These are phyloP conservation scores for Felis chaus DNA, from an alignment of 2,113 vertebrate genomes.

Conservation along the genomic window DNA sequence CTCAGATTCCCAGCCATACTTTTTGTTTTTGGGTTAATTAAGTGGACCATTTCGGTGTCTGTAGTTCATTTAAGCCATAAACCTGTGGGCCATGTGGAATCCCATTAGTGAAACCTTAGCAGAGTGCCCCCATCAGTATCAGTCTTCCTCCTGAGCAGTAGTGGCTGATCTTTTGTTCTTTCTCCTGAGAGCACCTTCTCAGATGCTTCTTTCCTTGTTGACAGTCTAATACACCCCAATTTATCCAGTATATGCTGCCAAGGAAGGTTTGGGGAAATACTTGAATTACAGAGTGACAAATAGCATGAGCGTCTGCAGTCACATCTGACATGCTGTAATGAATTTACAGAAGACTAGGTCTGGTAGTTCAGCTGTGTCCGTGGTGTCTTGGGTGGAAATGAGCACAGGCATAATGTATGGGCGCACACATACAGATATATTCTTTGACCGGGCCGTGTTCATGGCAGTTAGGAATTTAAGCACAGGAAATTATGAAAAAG, in stretches of 20 bases:
- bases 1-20: neutral
- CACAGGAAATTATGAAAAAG: constrained; percentile 30
- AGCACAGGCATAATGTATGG: neutral
- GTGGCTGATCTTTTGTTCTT: neutral
- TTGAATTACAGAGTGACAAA: neutral
- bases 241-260: fast-evolving
- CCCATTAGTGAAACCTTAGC: neutral
- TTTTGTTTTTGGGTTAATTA: neutral
- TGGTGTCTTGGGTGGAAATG: neutral
- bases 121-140: fast-evolving
- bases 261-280: neutral
- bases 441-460: neutral
- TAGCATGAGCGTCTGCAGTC: neutral
- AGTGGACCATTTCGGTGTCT: neutral
- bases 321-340: neutral
- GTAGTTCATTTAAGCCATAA: neutral
- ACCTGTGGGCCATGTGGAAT: neutral
- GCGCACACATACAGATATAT: neutral
- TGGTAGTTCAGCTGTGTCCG: neutral
- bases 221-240: neutral
- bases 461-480: constrained; percentile 61
- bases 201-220: neutral
- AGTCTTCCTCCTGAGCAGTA: neutral
- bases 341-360: neutral
- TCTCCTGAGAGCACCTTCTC: neutral